Conservation (phyloP, 2,113 vertebrate genomes). For the Prionailurus bengalensis region DNA sequence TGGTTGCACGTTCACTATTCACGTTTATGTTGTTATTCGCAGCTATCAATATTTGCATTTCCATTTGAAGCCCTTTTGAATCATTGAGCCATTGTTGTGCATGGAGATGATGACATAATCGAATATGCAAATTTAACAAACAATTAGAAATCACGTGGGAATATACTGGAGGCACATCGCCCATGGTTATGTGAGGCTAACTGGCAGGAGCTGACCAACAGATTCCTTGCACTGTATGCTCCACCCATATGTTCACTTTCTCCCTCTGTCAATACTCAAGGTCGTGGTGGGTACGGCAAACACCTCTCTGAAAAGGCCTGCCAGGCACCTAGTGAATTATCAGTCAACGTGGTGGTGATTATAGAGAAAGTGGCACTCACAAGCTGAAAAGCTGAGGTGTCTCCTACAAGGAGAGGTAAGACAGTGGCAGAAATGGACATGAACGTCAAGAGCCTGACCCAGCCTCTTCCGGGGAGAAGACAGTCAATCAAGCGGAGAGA, state of each 20-base stretch:
- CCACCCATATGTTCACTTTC: background rate
- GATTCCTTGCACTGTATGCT: rapidly evolving
- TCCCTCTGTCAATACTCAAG: background rate
- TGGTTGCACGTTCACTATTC: background rate
- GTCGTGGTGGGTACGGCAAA: background rate
- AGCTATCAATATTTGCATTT: background rate
- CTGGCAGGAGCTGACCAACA: background rate
- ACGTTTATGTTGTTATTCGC: background rate
- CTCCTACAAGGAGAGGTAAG: background rate
- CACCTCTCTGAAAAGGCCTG: background rate
- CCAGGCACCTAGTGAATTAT: background rate
- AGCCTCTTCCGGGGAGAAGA: rapidly evolving
- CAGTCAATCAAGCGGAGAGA: background rate
- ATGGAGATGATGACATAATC: background rate
- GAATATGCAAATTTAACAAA: background rate
- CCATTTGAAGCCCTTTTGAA: background rate
- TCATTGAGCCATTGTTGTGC: background rate
- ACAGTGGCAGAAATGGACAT: too few relatives aligned
- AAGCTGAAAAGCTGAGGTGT: background rate
- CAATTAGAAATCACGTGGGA: background rate
- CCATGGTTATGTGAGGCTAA: background rate
- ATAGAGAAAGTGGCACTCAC: background rate
- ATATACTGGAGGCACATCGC: background rate
- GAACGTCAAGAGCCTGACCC: background rate
- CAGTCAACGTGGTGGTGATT: background rate